Conservation (phyloP, 2,113 vertebrate genomes). For the Solenodon paradoxus region DNA sequence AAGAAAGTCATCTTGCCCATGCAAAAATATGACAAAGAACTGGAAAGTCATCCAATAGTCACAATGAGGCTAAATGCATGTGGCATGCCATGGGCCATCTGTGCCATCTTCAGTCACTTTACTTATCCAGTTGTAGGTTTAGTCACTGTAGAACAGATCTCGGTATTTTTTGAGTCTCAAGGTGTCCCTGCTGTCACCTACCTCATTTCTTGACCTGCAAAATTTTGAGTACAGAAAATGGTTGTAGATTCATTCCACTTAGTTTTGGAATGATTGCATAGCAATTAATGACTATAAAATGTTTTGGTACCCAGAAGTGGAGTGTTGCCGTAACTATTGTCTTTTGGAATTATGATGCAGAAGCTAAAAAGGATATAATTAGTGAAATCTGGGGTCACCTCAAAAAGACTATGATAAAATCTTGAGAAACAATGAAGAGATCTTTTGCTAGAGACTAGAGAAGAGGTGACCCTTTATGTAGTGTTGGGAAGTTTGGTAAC, state of each 20-base stretch:
- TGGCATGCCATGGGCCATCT: accelerated
- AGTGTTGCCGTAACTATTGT: not conserved
- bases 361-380: not conserved
- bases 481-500: not conserved
- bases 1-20: not conserved
- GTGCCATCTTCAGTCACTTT: not conserved
- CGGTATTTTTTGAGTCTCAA: not conserved
- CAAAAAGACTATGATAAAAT: not conserved
- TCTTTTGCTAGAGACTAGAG: not conserved
- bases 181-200: not conserved
- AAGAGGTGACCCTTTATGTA: not conserved
- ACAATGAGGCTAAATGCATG: not conserved
- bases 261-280: not conserved
- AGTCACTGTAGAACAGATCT: not conserved
- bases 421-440: not conserved
- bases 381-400: not conserved
- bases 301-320: not conserved
- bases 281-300: not conserved
- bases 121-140: not conserved
- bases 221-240: not conserved
- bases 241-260: not conserved
- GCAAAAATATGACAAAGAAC: not conserved
- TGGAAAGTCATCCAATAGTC: too few species aligned
- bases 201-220: not conserved
- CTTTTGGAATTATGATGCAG: not conserved